Evolutionary conservation across 2,113 vertebrate genomes (phyloP), one percentile per base, ranked within the genome.

Genomic region (Donacobius atricapilla): DNA sequence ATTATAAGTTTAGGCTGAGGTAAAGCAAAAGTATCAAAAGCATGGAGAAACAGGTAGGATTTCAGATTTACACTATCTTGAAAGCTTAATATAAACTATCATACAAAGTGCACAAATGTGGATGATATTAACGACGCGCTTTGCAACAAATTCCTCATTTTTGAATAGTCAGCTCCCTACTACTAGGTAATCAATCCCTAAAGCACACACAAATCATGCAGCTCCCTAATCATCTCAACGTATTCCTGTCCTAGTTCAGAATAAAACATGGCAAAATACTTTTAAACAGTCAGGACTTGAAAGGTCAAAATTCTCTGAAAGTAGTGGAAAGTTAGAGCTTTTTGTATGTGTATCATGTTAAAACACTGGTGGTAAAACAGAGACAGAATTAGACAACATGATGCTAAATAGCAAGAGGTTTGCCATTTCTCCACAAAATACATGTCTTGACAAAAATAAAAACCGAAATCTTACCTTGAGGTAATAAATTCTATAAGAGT

Each of bases 401-500:
- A 82, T 31, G 30, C 22, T 54, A 79, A 91, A 35, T 1, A 85
- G 6, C 24, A 84, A 47, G 17, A 10, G 3, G 0, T 39, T 73
- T 84, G 47, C 10, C 13, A 1, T 63, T 68, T 66, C 90, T 30
- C 39, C 20, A 78, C 7, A 77, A 70, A 79, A 63, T 5, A 71
- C 3, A 23, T 1, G 7, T 23, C 39, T 72, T 18, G 33, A 60
- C 20, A 89, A 83, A 78, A 75, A 44, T 8, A 18, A 51, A 83
- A 60, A 50, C 0, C 22, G 28, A 79, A 86, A 72, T 71, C 73
- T 98, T 98, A 99, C 99, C 99, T 99, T 93, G 99, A 99, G 92
- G 99, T 99, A 96, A 99, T 99, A 95, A 99, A 99, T 95, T 99
- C 99, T 81, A 99, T 99, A 90, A 99, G 99, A 83, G 98, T 98